These are phyloP conservation scores for Eupithecia exiguata DNA, from an alignment of 2,888 invertebrate species.

Conservation along the genomic window DNA sequence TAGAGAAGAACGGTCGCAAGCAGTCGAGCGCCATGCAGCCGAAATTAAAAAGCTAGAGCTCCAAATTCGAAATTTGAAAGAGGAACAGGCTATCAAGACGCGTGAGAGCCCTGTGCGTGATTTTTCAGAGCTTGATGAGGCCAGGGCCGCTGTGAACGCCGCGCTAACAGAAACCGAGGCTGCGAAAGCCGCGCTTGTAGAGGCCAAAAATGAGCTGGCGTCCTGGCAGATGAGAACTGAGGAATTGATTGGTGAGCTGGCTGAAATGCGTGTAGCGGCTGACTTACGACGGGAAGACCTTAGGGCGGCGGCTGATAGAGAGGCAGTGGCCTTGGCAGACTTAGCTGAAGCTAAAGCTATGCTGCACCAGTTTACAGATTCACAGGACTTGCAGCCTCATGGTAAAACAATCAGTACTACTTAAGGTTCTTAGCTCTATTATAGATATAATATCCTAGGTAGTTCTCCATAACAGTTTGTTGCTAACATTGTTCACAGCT, in stretches of 20 bases:
- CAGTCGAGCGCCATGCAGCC: slow-evolving; percentile 60
- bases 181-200: slow-evolving; percentile 65
- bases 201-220: slow-evolving; percentile 60
- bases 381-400: slow-evolving; percentile 71
- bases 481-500: slow-evolving; percentile 60
- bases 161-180: slow-evolving; percentile 63
- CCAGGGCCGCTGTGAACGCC: slow-evolving; percentile 56
- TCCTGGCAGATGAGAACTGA: slow-evolving; percentile 71
- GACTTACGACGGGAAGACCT: slow-evolving; percentile 71
- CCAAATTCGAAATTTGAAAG: slow-evolving; percentile 67
- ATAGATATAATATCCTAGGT: too few relatives aligned
- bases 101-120: slow-evolving; percentile 67
- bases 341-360: slow-evolving; percentile 70
- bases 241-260: slow-evolving; percentile 65
- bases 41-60: slow-evolving; percentile 67
- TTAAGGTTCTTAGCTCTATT: too few relatives aligned
- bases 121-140: slow-evolving; percentile 70
- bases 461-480: not conserved
- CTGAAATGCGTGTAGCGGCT: slow-evolving; percentile 66
- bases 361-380: slow-evolving; percentile 68
- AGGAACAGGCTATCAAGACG: slow-evolving; percentile 61
- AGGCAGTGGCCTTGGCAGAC: slow-evolving; percentile 69
- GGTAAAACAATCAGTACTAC: slow-evolving; percentile 51
- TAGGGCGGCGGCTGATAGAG: slow-evolving; percentile 66
- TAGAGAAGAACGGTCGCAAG: slow-evolving; percentile 65